phyloP scores from a whole-genome alignment of 2,888 invertebrate species.

The Gandaritis pyraliata region DNA sequence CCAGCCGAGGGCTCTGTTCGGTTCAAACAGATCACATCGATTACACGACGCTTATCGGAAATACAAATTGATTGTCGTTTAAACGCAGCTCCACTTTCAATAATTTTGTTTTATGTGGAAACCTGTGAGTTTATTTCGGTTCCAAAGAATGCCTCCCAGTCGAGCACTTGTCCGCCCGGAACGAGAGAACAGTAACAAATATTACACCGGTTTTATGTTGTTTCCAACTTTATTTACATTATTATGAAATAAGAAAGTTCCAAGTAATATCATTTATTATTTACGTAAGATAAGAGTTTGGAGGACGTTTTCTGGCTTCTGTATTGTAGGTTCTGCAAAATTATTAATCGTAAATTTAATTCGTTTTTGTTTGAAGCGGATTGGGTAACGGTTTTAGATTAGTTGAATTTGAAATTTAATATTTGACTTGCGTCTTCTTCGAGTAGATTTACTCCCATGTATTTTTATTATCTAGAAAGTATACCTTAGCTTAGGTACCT shows the following conservation, averaged over 20 bases:
- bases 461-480: too few relatives aligned
- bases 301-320: constrained; percentile 34
- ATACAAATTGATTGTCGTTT: constrained; percentile 69
- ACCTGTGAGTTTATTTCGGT: constrained; percentile 35
- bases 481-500: too few relatives aligned
- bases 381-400: constrained; percentile 17
- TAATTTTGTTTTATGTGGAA: constrained; percentile 43
- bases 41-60: constrained; percentile 63
- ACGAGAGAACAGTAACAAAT: constrained; percentile 44
- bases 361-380: constrained; percentile 23
- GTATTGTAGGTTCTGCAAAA: constrained; percentile 23
- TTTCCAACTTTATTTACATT: constrained; percentile 43
- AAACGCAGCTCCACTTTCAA: constrained; percentile 47
- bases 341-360: constrained; percentile 29
- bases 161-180: constrained; percentile 37
- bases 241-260: constrained; percentile 44
- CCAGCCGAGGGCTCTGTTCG: constrained; percentile 51
- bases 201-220: constrained; percentile 40
- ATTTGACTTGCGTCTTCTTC: too few relatives aligned
- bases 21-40: constrained; percentile 51
- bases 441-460: too few relatives aligned
- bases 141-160: constrained; percentile 34
- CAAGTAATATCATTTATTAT: constrained; percentile 43
- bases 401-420: too few relatives aligned
- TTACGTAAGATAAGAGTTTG: constrained; percentile 38